phyloP scores from a whole-genome alignment of 2,888 invertebrate genomes.

The Patella ulyssiponensis region DNA sequence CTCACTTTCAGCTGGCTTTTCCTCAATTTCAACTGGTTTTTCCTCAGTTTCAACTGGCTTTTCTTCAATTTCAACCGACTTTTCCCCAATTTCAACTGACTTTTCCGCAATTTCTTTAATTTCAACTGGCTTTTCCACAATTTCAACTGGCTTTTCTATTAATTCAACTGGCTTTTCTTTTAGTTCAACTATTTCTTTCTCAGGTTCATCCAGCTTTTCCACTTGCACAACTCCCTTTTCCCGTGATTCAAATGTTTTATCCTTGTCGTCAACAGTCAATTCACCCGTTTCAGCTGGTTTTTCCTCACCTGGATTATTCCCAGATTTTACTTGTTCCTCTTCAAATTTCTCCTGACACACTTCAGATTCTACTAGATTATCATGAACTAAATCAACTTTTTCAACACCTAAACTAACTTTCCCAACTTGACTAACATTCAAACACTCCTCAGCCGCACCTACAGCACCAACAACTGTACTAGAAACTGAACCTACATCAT shows the following conservation, averaged over 20 bases:
- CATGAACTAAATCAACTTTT: neutral
- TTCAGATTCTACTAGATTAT: conserved; percentile 4
- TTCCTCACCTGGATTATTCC: conserved; percentile 1
- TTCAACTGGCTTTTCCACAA: too few relatives aligned
- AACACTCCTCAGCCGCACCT: neutral
- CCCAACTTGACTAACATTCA: conserved; percentile 5
- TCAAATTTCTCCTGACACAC: neutral
- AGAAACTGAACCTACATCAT: conserved; percentile 1
- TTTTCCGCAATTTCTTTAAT: too few relatives aligned
- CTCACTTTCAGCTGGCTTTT: too few relatives aligned
- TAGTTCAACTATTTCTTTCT: neutral
- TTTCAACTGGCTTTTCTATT: neutral
- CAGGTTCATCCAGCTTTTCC: neutral
- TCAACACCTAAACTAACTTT: neutral
- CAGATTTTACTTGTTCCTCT: neutral
- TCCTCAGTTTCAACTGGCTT: too few relatives aligned
- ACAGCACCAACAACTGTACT: neutral
- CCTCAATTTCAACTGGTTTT: too few relatives aligned
- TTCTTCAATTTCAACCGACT: too few relatives aligned
- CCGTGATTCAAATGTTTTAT: neutral
- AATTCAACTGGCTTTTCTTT: neutral
- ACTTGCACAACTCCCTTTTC: neutral
- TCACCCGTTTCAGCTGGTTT: neutral
- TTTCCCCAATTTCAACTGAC: too few relatives aligned
- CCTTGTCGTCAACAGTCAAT: neutral